These are phyloP conservation scores for Pseudochromis fuscus DNA, from an alignment of 2,797 vertebrate species.

Conservation along the genomic window DNA sequence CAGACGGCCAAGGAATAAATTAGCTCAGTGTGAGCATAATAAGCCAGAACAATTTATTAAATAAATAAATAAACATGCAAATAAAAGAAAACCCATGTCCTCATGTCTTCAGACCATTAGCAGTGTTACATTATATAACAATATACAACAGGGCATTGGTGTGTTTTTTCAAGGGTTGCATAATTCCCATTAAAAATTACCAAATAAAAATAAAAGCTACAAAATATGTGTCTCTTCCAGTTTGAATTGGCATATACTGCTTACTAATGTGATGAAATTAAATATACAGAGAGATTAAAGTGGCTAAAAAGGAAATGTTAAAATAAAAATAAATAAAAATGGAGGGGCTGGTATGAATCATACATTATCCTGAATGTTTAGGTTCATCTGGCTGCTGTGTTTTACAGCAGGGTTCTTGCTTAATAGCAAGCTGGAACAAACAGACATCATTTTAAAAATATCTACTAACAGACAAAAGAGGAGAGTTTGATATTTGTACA, in stretches of 20 bases:
- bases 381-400: not conserved
- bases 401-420: not conserved
- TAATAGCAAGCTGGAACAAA: not conserved
- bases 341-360: too few relatives aligned
- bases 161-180: not conserved
- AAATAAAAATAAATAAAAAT: too few relatives aligned
- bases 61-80: slow-evolving; percentile 2
- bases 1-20: not conserved
- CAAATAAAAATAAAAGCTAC: not conserved
- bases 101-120: not conserved
- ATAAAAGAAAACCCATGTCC: not conserved
- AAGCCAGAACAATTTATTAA: not conserved
- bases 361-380: not conserved
- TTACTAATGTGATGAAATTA: not conserved
- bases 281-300: too few relatives aligned
- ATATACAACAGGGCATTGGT: not conserved
- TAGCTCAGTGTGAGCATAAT: not conserved
- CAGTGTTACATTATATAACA: not conserved
- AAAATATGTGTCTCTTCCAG: too few relatives aligned
- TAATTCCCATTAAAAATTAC: not conserved
- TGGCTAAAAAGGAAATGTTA: too few relatives aligned
- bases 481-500: slow-evolving; percentile 5
- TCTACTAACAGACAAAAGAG: not conserved
- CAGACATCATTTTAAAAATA: not conserved
- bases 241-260: too few relatives aligned